These are phyloP conservation scores for Drosophila greeni DNA, from an alignment of 2,888 invertebrate species.

Conservation along the genomic window DNA sequence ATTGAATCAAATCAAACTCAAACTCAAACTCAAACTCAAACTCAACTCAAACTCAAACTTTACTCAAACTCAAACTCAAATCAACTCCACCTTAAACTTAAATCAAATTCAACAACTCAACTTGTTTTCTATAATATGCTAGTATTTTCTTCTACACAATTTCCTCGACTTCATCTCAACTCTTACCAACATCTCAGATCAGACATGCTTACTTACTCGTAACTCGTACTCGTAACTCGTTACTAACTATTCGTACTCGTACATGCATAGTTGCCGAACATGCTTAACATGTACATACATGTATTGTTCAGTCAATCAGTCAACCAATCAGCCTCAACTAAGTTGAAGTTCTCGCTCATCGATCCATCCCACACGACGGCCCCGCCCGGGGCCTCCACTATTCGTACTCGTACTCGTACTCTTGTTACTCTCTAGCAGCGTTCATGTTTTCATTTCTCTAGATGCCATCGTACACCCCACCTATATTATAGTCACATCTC, in stretches of 20 bases:
- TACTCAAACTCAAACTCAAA: slow-evolving; percentile 12
- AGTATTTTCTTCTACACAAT: slow-evolving; percentile 65
- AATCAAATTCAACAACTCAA: slow-evolving; percentile 43
- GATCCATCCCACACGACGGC: slow-evolving; percentile 29
- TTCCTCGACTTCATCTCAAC: slow-evolving; percentile 60
- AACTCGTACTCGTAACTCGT: slow-evolving; percentile 19
- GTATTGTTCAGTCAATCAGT: slow-evolving; percentile 37
- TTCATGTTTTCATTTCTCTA: slow-evolving; percentile 48
- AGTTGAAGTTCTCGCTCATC: slow-evolving; percentile 29
- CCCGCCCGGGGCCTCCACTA: slow-evolving; percentile 17
- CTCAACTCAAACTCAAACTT: slow-evolving; percentile 14
- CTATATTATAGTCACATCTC: slow-evolving; percentile 39
- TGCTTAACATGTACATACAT: slow-evolving; percentile 60
- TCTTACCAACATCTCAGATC: slow-evolving; percentile 42
- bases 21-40: slow-evolving; percentile 35
- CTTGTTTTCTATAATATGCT: slow-evolving; percentile 68
- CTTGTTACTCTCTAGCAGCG: slow-evolving; percentile 44
- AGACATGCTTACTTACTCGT: slow-evolving; percentile 39
- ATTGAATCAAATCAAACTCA: slow-evolving; percentile 22
- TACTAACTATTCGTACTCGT: slow-evolving; percentile 49
- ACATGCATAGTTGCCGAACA: slow-evolving; percentile 54
- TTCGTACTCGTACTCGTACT: slow-evolving; percentile 41
- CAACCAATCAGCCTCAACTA: slow-evolving; percentile 38
- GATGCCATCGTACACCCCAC: slow-evolving; percentile 36
- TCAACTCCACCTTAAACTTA: slow-evolving; percentile 31